Evolutionary conservation across 2,113 vertebrate genomes (phyloP).

Genomic region (Lichenostomus cassidix): DNA sequence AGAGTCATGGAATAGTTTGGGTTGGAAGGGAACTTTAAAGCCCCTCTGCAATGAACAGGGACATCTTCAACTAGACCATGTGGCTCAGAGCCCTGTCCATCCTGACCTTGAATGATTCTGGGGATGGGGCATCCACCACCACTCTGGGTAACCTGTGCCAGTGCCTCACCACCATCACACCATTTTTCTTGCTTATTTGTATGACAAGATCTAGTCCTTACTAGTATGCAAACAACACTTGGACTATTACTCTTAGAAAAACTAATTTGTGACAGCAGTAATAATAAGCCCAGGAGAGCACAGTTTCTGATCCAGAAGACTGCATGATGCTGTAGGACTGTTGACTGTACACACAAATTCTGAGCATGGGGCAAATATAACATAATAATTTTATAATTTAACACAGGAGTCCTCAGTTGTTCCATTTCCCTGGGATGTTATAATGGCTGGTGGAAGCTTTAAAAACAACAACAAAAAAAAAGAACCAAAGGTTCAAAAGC

Average conservation of each 20-base stretch:
- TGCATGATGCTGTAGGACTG: not conserved
- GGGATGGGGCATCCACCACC: not conserved
- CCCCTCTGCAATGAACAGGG: accelerated
- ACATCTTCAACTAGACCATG: not conserved
- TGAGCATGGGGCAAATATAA: not conserved
- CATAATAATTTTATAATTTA: not conserved
- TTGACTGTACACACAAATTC: not conserved
- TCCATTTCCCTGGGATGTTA: not conserved
- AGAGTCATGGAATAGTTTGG: not conserved
- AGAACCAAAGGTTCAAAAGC: not conserved
- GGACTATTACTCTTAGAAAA: not conserved
- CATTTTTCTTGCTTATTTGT: not conserved
- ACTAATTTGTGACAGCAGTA: not conserved
- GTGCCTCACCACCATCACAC: not conserved
- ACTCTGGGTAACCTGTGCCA: not conserved
- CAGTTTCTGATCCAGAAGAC: not conserved
- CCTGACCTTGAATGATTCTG: not conserved
- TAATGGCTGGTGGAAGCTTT: not conserved
- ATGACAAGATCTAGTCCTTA: not conserved
- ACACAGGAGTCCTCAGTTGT: not conserved
- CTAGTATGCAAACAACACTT: not conserved
- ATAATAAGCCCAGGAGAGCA: not conserved
- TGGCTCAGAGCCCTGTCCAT: not conserved
- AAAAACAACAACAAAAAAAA: not conserved
- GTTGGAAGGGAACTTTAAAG: not conserved